Evolutionary conservation across 2,888 invertebrate species (phyloP).

Genomic region (Lithophane ornitopus): DNA sequence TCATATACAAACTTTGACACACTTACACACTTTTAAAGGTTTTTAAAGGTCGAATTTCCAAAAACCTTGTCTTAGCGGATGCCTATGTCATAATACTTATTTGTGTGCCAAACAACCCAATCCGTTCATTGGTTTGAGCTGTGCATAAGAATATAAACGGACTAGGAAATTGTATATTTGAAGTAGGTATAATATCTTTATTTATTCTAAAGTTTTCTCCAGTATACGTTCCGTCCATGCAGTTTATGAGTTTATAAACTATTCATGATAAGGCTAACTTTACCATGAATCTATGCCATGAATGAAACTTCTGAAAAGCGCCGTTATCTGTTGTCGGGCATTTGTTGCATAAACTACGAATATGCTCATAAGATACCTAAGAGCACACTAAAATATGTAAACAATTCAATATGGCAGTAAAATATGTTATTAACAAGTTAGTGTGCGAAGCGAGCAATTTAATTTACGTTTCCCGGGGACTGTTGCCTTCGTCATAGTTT

Average conservation of each 20-base stretch:
- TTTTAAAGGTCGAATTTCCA: no score
- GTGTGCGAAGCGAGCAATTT: conserved; percentile 59
- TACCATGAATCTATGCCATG: conserved; percentile 29
- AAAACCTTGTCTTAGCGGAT: no score
- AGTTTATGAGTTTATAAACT: conserved; percentile 36
- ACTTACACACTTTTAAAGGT: no score
- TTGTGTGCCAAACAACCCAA: no score
- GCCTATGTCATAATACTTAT: no score
- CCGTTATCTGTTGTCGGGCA: conserved; percentile 10
- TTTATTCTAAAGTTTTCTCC: not conserved
- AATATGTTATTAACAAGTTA: conserved; percentile 54
- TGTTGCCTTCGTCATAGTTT: conserved; percentile 74
- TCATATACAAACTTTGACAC: no score
- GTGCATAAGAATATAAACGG: no score
- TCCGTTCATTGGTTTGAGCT: no score
- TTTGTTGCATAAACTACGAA: conserved; percentile 17
- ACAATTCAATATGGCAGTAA: conserved; percentile 37
- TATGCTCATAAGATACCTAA: not conserved
- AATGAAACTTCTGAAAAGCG: conserved; percentile 38
- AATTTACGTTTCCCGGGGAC: conserved; percentile 64
- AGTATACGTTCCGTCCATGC: conserved; percentile 5
- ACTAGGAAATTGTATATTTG: not conserved
- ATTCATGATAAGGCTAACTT: conserved; percentile 36
- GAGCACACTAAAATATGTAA: conserved; percentile 10
- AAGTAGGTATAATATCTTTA: not conserved